Percentiles rank a stretch among this genome's conserved stretches.
Conservation (phyloP, 2,888 invertebrate species). For the Heliconius cydno region DNA sequence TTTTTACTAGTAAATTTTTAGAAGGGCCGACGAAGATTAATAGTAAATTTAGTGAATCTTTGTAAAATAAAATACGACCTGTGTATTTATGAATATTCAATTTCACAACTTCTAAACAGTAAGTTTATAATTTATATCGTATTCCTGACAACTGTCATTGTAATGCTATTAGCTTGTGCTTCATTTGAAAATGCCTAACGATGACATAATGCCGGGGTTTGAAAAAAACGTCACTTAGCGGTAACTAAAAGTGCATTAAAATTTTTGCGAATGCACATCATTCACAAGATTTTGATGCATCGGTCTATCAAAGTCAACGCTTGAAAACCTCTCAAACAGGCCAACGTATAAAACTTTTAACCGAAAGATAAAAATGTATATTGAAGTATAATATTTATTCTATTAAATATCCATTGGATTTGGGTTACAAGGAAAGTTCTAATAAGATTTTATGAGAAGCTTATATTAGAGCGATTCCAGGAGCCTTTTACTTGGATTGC, state of each 20-base stretch:
- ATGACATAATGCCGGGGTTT: neutral
- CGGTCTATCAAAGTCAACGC: constrained; percentile 10
- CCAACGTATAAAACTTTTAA: neutral
- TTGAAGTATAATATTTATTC: constrained; percentile 12
- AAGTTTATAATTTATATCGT: neutral
- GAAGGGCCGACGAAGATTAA: neutral
- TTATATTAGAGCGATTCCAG: constrained; percentile 39
- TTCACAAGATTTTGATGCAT: neutral
- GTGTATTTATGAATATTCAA: neutral
- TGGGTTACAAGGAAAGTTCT: constrained; percentile 32
- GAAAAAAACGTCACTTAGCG: constrained; percentile 8
- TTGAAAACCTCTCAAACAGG: neutral
- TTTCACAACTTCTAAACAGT: neutral
- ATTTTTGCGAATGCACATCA: constrained; percentile 5
- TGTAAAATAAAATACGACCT: neutral
- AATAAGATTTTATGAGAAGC: constrained; percentile 44
- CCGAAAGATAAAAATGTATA: neutral
- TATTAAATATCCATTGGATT: constrained; percentile 26
- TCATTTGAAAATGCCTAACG: neutral
- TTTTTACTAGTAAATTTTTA: too few relatives aligned
- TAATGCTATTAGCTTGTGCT: neutral
- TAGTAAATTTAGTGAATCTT: neutral
- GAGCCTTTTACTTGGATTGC: constrained; percentile 55
- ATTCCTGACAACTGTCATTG: neutral
- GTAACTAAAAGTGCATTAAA: constrained; percentile 1